A percentile compares a stretch with the other conserved stretches of the same genome.
Conservation (phyloP, 1,140 invertebrate species). For the Ericerus pela region DNA sequence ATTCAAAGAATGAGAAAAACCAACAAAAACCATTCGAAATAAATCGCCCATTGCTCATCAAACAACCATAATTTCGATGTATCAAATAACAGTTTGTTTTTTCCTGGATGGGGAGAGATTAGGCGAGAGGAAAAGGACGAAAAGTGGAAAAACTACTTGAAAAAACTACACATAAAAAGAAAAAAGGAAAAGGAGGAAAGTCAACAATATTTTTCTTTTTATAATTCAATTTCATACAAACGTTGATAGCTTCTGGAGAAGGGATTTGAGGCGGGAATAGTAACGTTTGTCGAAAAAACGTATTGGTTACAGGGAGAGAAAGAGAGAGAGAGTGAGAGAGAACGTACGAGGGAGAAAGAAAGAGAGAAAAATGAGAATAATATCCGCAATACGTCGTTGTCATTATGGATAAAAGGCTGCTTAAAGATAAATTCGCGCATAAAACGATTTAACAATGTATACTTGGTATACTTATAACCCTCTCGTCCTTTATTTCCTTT, state of each 20-base stretch:
- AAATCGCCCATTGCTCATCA: no score
- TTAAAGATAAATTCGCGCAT: constrained; percentile 11
- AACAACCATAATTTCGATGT: no score
- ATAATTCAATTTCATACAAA: constrained; percentile 8
- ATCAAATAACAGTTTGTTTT: no score
- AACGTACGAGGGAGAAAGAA: no score
- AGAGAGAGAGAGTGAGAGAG: no score
- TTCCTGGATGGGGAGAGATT: no score
- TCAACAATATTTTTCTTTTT: constrained; percentile 11
- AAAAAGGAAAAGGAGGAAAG: no score
- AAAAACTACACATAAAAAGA: constrained; percentile 6
- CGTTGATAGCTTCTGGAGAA: neutral
- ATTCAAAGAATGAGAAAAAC: no score
- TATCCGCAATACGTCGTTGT: constrained; percentile 1
- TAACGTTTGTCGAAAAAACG: neutral
- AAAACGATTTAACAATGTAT: constrained; percentile 12
- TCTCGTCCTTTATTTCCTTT: constrained; percentile 1
- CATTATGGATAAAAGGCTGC: constrained; percentile 11
- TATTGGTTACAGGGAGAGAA: constrained; percentile 10
- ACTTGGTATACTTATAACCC: no score
- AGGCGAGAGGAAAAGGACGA: no score
- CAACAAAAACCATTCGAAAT: no score
- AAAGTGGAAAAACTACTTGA: neutral
- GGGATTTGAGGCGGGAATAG: neutral
- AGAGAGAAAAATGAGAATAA: constrained; percentile 3